phyloP scores from a whole-genome alignment of 2,888 invertebrate genomes.

The Caenorhabditis sp. region DNA sequence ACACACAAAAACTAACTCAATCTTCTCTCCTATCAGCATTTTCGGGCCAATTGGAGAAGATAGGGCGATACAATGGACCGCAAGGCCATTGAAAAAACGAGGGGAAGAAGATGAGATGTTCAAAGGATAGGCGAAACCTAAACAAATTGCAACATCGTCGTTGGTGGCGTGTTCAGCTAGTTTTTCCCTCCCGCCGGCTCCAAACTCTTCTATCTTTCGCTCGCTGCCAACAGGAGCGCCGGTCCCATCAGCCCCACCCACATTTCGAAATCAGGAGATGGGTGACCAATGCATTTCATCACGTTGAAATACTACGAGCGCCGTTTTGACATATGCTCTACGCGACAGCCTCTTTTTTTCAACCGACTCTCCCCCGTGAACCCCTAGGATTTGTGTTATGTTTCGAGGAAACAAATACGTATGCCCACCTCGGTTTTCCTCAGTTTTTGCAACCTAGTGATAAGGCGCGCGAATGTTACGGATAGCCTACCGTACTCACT shows the following conservation, averaged over 20 bases:
- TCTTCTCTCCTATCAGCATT: slow-evolving; percentile 46
- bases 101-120: slow-evolving; percentile 29
- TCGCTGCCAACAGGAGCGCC: slow-evolving; percentile 13
- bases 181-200: slow-evolving; percentile 14
- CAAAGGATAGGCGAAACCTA: slow-evolving; percentile 30
- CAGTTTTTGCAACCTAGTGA: slow-evolving; percentile 32
- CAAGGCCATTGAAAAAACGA: slow-evolving; percentile 27
- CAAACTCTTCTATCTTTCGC: not conserved
- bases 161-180: slow-evolving; percentile 39
- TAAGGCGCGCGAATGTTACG: slow-evolving; percentile 41
- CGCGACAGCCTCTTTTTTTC: slow-evolving; percentile 19
- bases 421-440: too few relatives aligned
- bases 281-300: slow-evolving; percentile 41
- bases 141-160: slow-evolving; percentile 27
- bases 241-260: slow-evolving; percentile 33
- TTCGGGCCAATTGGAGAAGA: slow-evolving; percentile 29
- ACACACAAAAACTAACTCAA: slow-evolving; percentile 49
- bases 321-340: slow-evolving; percentile 41
- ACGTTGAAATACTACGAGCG: slow-evolving; percentile 28
- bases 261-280: slow-evolving; percentile 46
- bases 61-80: slow-evolving; percentile 36
- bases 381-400: too few relatives aligned
- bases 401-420: too few relatives aligned
- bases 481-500: slow-evolving; percentile 44
- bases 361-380: too few relatives aligned